Base-by-base conservation (phyloP, 2,113 vertebrate species). In the Xenopus borealis region DNA sequence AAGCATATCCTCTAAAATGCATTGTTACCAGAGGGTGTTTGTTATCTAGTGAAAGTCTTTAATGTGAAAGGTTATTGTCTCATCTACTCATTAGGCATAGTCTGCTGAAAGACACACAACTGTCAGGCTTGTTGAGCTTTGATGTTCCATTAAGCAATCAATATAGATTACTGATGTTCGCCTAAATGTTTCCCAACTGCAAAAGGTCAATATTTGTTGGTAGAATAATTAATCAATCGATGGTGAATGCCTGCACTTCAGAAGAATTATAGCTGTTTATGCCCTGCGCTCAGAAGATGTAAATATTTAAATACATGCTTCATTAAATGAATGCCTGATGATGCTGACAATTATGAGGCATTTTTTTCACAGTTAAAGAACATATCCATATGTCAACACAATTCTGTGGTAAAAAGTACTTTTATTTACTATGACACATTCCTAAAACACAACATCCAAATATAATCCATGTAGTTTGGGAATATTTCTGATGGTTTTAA, bases 111-210 rank as follows among this genome's bases (percentile, higher is more conserved):
- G 92, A 96, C 93, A 95, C 95, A 95, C 94, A 86, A 88, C 90
- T 88, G 91, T 95, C 93, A 93, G 89, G 91, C 20, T 44, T 88
- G 88, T 86, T 90, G 86, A 86, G 89, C 91, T 93, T 94, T 95
- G 93, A 96, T 94, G 92, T 95, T 93, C 94, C 95, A 96, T 96
- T 96, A 95, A 95, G 90, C 93, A 94, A 96, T 98, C 93, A 85
- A 96, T 93, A 89, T 81, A 85, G 93, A 92, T 92, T 91, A 91
- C 91, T 85, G 90, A 91, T 89, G 91, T 92, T 91, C 86, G 85
- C 82, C 89, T 92, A 91, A 92, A 92, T 90, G 93, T 88, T 94
- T 80, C 86, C 89, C 88, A 89, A 91, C 89, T 90, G 90, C 87
- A 83, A 89, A 90, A 92, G 92, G 94, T 98, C 96, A 96, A 92